Base-by-base conservation (phyloP, 2,888 invertebrate genomes). In the Spilosoma lubricipeda region DNA sequence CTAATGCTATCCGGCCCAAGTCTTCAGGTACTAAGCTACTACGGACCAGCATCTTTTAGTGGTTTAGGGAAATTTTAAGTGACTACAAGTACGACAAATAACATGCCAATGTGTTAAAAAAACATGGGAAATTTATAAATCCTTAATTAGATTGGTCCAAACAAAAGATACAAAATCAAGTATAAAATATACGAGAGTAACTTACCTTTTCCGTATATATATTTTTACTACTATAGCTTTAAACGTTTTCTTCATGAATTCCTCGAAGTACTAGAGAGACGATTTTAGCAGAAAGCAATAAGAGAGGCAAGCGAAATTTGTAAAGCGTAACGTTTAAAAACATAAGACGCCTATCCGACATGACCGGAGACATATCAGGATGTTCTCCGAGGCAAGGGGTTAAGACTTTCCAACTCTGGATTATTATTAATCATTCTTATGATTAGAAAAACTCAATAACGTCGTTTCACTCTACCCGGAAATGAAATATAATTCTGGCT, bases 91-190 rank as follows among this genome's bases (percentile, higher is more conserved):
- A 20, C 3, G 20, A 48, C 0, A 5, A 48, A 20, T 20, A 20
- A 13, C 1, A 48, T 48, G 3, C 2, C 45, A 45, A 18, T 45
- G 15, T 45, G 18, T 18, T 18, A 18, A 18, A 42, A n/a, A 45
- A 45, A 18, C 18, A 45, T 45, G 18, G 1, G 45, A 45, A 45
- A 45, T 45, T 45, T 45, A 5, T 45, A 45, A 45, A 5, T 45
- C 5, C 45, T 45, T 45, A 20, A 48, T 0, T 48, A 20, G 20
- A 42, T 75, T 88, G 90, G 91, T 90, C 92, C 92, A 91, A 91
- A 89, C 89, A 87, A 82, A 82, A 80, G 75, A 82, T 79, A 77
- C 75, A 1, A 15, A 18, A 39, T n/a, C 8, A 30, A 13, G 20
- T n/a, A 56, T n/a, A 56, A n/a, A 56, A 39, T 70, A 27, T 39